Evolutionary conservation across 2,113 vertebrate genomes (phyloP), one percentile per base, ranked within the genome.

Genomic region (Nothoprocta pentlandii): DNA sequence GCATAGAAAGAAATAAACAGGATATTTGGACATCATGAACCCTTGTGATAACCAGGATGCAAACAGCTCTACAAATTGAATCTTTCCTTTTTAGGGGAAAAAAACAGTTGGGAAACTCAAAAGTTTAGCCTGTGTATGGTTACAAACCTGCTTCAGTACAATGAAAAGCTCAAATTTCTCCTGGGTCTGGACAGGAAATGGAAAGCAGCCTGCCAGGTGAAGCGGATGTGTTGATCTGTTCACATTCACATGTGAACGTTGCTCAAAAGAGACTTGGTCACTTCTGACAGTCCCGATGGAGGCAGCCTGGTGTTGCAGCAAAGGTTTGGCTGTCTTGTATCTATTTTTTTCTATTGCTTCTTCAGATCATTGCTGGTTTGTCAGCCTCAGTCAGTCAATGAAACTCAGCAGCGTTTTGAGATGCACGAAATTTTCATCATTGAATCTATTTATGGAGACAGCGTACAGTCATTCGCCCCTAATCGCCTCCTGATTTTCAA

Each of bases 401-500:
- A 85, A 96, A 97, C 66, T 69, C 93, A 91, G 86, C 8, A 54
- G 61, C 42, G 56, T 94, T 96, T 94, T 86, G 51, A 96, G 77
- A 93, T 64, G 63, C 56, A 68, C 42, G 53, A 64, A 80, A 58
- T 96, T 95, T 96, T 96, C 96, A 90, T 95, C 73, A 71, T 62
- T 84, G 89, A 79, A 84, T 95, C 86, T 97, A 86, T 95, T 97
- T 96, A 90, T 85, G 69, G 85, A 95, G 61, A 20, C 32, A 84
- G 53, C 54, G 79, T 80, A 78, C 53, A 93, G 68, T 93, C 80
- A 80, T 93, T 96, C 76, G 89, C 28, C 32, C 39, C 44, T 95
- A 96, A 97, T 95, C 81, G 93, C 76, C 83, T 84, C 80, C 92
- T 95, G 89, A 96, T 97, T 97, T 97, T 93, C 96, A 92, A 91